These are phyloP conservation scores for Drosophila pectinifera DNA, from an alignment of 1,140 invertebrate species.

Conservation along the genomic window DNA sequence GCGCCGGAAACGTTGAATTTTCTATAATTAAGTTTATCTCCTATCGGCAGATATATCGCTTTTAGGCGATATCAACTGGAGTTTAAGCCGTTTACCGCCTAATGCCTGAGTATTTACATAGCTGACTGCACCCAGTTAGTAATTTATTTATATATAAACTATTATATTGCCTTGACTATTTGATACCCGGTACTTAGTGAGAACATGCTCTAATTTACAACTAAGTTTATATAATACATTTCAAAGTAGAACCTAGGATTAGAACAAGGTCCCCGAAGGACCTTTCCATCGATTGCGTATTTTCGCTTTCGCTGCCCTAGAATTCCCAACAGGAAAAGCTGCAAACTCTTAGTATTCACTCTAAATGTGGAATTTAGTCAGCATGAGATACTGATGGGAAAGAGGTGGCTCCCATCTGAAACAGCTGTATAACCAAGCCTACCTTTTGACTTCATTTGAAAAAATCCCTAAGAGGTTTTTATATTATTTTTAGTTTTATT, in stretches of 20 bases:
- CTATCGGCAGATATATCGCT: slow-evolving; percentile 33
- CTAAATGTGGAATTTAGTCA: too few relatives aligned
- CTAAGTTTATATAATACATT: background rate
- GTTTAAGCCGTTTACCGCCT: background rate
- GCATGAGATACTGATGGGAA: too few relatives aligned
- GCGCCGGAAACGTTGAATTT: slow-evolving; percentile 55
- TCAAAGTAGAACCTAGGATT: background rate
- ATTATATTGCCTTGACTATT: background rate
- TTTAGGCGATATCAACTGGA: slow-evolving; percentile 9
- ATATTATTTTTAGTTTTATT: background rate
- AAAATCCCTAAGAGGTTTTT: too few relatives aligned
- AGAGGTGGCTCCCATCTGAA: too few relatives aligned
- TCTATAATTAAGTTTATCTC: slow-evolving; percentile 57
- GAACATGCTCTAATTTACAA: background rate
- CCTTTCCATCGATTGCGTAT: too few relatives aligned
- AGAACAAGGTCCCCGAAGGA: too few relatives aligned
- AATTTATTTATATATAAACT: too few relatives aligned
- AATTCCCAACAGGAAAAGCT: too few relatives aligned
- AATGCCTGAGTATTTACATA: slow-evolving; percentile 1
- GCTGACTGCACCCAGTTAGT: slow-evolving; percentile 3
- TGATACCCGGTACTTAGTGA: background rate
- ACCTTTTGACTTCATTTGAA: too few relatives aligned
- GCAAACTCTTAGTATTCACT: too few relatives aligned
- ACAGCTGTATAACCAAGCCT: too few relatives aligned
- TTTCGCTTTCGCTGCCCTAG: too few relatives aligned